Base-by-base conservation (phyloP, 2,888 invertebrate species). In the Dryobota labecula region DNA sequence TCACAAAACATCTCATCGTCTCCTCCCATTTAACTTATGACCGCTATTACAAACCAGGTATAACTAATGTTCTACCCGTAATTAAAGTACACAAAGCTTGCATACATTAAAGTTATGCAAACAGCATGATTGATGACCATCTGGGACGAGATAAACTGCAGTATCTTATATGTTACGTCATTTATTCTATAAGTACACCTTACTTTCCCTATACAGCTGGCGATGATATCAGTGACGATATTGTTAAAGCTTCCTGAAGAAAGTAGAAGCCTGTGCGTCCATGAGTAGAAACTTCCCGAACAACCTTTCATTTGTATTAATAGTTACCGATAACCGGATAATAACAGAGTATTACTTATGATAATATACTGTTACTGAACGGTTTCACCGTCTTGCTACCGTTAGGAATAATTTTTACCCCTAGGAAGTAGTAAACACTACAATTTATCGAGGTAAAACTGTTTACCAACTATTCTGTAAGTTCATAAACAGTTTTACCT, bases 201-300 rank as follows among this genome's bases (percentile, higher is more conserved):
- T 69, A 80, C 81, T 75, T 83, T 80, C 72, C 57, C 41, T 78
- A 54, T 15, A 45, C 4, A 57, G 33, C 38, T 53, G 24, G 38
- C 60, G 45, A 68, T 71, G 51, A 73, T 65, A 70, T 64, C 45
- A 30, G 8, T 15, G 27, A 47, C 30, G 30, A 38, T 56, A 51
- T 64, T 65, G 61, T 68, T 72, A 72, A 67, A 60, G 70, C 78
- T 89, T 91, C 89, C 87, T 87, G 86, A 88, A 84, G 90, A 92
- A 92, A 91, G 90, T 82, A 71, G 82, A 71, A 70, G 65, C 66
- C 74, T 81, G 70, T 61, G 69, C 63, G 70, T 70, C 78, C 67
- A 84, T 78, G 76, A 77, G 72, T 72, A 83, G 86, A 88, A 89
- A 89, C 82, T 85, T 76, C 70, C 71, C 69, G 51, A 47, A 64